A percentile compares a stretch with the other conserved stretches of the same genome.
phyloP scores from a whole-genome alignment of 2,113 vertebrate genomes.

The Dicrurus megarhynchus region DNA sequence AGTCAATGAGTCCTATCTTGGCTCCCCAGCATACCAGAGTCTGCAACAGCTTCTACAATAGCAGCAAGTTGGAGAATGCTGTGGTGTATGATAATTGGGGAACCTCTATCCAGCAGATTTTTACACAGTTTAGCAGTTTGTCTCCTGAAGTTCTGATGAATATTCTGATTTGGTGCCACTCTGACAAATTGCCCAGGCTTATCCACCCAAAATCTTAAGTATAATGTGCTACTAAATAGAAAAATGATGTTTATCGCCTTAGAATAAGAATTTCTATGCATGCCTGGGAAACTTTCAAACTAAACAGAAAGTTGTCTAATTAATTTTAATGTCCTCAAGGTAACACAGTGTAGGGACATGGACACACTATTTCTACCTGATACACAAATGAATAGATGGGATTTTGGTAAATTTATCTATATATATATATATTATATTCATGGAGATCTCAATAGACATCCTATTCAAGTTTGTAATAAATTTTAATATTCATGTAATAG shows the following conservation, averaged over 20 bases:
- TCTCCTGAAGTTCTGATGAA: background rate
- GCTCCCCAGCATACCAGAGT: fast-evolving
- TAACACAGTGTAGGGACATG: background rate
- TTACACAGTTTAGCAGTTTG: background rate
- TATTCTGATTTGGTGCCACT: background rate
- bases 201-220: background rate
- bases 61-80: background rate
- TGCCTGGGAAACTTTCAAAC: background rate
- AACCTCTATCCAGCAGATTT: background rate
- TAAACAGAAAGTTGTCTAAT: background rate
- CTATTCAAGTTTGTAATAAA: background rate
- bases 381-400: background rate
- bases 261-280: background rate
- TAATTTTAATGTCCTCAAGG: background rate
- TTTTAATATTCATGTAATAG: background rate
- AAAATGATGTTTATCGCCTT: fast-evolving
- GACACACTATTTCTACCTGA: background rate
- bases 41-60: background rate
- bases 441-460: background rate
- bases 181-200: background rate
- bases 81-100: background rate
- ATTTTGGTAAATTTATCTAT: background rate
- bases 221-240: background rate
- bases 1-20: fast-evolving
- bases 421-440: fast-evolving